Conservation (phyloP, 2,797 vertebrate genomes). For the Spea hammondii region DNA sequence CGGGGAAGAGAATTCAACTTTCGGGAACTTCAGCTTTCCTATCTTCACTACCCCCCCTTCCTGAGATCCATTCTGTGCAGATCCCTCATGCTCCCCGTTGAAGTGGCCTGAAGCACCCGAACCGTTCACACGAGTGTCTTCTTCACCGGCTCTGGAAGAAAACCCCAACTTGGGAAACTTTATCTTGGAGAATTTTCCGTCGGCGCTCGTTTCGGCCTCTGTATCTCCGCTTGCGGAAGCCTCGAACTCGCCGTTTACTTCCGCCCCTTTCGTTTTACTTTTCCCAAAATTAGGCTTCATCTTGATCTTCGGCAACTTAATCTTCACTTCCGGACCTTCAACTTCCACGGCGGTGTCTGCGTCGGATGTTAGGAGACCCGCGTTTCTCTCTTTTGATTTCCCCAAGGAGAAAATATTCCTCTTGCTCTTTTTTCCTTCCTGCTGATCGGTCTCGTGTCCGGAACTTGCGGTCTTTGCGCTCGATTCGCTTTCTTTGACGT, state of each 20-base stretch:
- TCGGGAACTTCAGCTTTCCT: conserved; percentile 74
- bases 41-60: conserved; percentile 61
- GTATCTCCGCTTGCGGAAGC: neutral
- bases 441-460: conserved; percentile 65
- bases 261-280: conserved; percentile 61
- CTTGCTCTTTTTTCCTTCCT: conserved; percentile 63
- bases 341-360: conserved; percentile 28
- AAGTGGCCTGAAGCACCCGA: conserved; percentile 44
- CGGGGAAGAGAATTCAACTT: conserved; percentile 73
- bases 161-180: conserved; percentile 73
- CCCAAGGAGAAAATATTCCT: conserved; percentile 72
- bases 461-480: neutral
- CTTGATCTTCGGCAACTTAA: conserved; percentile 65
- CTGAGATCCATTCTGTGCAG: conserved; percentile 59
- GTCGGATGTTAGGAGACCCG: conserved; percentile 44
- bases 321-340: conserved; percentile 53
- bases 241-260: conserved; percentile 52
- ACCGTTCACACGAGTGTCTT: conserved; percentile 52
- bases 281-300: conserved; percentile 66
- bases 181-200: conserved; percentile 59
- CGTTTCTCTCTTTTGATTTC: conserved; percentile 61
- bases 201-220: conserved; percentile 41
- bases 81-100: conserved; percentile 59
- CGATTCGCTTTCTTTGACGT: conserved; percentile 35
- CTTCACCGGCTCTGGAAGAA: conserved; percentile 59